Base-by-base conservation (phyloP, 1,140 invertebrate species). In the Aphelenchoides fujianensis region DNA sequence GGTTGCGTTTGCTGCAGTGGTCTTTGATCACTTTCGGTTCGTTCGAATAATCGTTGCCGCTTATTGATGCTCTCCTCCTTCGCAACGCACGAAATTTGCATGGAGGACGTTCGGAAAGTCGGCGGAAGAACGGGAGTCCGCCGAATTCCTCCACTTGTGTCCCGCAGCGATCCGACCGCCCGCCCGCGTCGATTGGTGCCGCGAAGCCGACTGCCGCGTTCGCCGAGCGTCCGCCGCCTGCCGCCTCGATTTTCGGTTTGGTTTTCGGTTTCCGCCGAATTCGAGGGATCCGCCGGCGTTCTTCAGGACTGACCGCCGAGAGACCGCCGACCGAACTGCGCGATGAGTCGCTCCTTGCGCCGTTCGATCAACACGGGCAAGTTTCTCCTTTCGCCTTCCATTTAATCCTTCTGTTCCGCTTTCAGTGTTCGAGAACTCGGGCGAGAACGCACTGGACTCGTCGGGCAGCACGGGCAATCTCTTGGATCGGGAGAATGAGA, bases 261-360 rank as follows among this genome's bases (percentile, higher is more conserved):
- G 31, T 12, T 37, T 53, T 27, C 31, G 37, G n/a, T 68, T 68
- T 7, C 32, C 66, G 30, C 30, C 37, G 55, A 68, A 53, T 66
- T 68, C 41, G 37, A 9, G 37, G 68, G 66, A 68, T 36, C 66
- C 31, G 31, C 55, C 68, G 35, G 66, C 31, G 31, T 16, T 34
- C 31, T 67, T 68, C 66, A 62, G 66, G 54, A 27, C 37, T 31
- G 7, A 53, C 62, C 19, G 68, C 68, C 66, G 66, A n/a, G n/a
- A n/a, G n/a, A n/a, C n/a, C n/a, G n/a, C n/a, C n/a, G n/a, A n/a
- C n/a, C n/a, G n/a, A n/a, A n/a, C n/a, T n/a, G n/a, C n/a, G n/a
- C n/a, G n/a, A n/a, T n/a, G n/a, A n/a, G n/a, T n/a, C n/a, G n/a
- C n/a, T n/a, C n/a, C n/a, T n/a, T n/a, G n/a, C n/a, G n/a, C n/a